Base-by-base conservation (phyloP, 2,797 vertebrate species). In the Dryobates pubescens region DNA sequence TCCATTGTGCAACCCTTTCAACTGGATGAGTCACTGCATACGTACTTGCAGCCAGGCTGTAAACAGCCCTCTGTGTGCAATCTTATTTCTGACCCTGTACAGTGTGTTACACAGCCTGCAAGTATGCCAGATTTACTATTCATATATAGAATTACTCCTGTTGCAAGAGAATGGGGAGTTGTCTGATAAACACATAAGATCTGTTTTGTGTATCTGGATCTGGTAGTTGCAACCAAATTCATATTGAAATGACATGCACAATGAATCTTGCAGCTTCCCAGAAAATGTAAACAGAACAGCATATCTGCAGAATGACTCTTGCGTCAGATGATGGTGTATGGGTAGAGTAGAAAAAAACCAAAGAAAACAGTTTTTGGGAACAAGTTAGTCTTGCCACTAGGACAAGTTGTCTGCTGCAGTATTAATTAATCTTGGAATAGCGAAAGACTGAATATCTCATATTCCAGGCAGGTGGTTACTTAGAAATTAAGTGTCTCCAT, bases 1-100 rank as follows among this genome's bases (percentile, higher is more conserved):
- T 89, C 47, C 72, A 43, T 65, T 69, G 69, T 53, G 82, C 53
- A 85, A 51, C 81, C 54, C 84, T 96, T 92, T n/a, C 2, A 9
- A 27, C 75, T 74, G 72, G 24, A 87, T 94, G 90, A 93, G 62
- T 93, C 93, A 87, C 81, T 74, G 54, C 73, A 17, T 34, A 49
- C 3, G 17, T 9, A 6, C 78, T 17, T 23, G 41, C 41, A 95
- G 19, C 34, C 72, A 41, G 74, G 64, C 84, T 87, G 68, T 54
- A 89, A 71, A 45, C 41, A 47, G 23, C 9, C 43, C 51, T 68
- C 17, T 53, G 79, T 2, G 1, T 36, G 26, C 34, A 49, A 10
- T 11, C 41, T 43, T 71, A 22, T 64, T 73, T 70, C 49, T 91
- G 47, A 62, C 41, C 17, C 34, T 49, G 26, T 38, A 20, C 57